Conservation (phyloP, 2,888 invertebrate genomes). For the Sinodicranocentrus sp. region DNA sequence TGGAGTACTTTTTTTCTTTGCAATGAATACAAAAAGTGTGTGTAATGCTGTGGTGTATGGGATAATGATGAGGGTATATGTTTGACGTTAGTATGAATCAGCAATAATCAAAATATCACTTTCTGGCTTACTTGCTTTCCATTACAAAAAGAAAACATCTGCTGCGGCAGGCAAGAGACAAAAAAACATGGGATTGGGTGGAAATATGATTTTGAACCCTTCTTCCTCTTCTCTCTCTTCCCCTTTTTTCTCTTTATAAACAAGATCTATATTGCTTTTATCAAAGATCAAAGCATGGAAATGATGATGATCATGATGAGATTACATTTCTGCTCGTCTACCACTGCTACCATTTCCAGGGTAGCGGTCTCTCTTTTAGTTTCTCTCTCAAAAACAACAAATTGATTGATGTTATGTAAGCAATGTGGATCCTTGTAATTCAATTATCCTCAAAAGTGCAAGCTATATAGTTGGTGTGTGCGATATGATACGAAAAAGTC, state of each 20-base stretch:
- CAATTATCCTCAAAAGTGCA: constrained; percentile 41
- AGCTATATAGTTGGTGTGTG: too few relatives aligned
- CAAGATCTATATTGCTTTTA: constrained; percentile 61
- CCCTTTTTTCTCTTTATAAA: constrained; percentile 27
- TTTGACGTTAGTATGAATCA: constrained; percentile 51
- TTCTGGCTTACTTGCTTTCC: constrained; percentile 50
- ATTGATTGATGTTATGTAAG: constrained; percentile 26
- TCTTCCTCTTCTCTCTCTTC: not conserved
- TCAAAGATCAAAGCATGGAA: constrained; percentile 64
- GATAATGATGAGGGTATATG: not conserved
- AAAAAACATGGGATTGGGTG: constrained; percentile 6
- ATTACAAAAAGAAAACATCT: constrained; percentile 57
- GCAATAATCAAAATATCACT: constrained; percentile 65
- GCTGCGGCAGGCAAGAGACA: constrained; percentile 42
- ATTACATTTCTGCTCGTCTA: constrained; percentile 33
- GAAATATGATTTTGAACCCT: constrained; percentile 59
- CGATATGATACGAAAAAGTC: too few relatives aligned
- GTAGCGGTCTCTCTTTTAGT: not conserved
- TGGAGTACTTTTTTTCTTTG: too few relatives aligned
- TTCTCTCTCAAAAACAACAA: constrained; percentile 24
- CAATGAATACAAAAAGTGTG: not conserved
- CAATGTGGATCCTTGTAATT: constrained; percentile 43
- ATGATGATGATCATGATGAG: constrained; percentile 50
- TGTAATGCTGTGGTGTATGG: not conserved
- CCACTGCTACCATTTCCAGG: not conserved